Conservation (phyloP, 2,797 vertebrate genomes). For the Molossus alvarezi region DNA sequence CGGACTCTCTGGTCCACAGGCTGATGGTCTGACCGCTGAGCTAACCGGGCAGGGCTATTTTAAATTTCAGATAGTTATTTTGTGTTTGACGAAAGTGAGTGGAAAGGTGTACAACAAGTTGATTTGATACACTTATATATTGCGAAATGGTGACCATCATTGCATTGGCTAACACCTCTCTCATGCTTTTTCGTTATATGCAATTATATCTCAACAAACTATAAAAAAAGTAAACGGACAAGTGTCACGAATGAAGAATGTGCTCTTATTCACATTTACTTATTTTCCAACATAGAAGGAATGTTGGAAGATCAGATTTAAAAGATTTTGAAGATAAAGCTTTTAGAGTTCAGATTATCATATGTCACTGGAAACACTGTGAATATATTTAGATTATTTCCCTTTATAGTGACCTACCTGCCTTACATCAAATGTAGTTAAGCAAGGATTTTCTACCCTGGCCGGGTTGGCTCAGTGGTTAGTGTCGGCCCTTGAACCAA, state of each 20-base stretch:
- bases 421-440: not conserved
- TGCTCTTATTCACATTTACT: not conserved
- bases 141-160: not conserved
- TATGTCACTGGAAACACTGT: not conserved
- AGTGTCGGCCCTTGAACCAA: no score
- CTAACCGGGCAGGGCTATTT: not conserved
- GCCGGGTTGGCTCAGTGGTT: no score
- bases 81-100: not conserved
- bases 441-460: no score
- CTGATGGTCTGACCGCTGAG: no score
- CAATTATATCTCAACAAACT: not conserved
- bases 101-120: not conserved
- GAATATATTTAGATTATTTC: not conserved
- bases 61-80: not conserved
- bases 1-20: no score
- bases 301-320: not conserved
- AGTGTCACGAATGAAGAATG: not conserved
- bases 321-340: not conserved
- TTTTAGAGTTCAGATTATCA: not conserved
- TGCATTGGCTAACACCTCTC: not conserved
- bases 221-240: not conserved
- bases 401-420: not conserved
- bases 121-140: not conserved
- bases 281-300: not conserved
- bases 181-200: not conserved